Base-by-base conservation (phyloP, 2,797 vertebrate species). In the Syncerus caffer region DNA sequence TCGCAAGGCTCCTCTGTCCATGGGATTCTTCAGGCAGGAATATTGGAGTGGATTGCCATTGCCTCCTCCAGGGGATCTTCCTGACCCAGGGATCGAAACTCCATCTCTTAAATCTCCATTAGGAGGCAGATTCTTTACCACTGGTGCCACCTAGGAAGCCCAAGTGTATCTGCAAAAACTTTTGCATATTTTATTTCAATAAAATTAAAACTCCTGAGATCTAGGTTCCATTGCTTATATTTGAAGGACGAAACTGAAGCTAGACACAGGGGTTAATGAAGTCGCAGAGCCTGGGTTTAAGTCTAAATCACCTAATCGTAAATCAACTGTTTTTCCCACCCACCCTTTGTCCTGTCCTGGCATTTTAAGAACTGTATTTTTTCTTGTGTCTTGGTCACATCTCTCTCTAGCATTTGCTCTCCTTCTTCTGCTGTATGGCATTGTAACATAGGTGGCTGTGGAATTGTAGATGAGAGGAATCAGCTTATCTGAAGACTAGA, bases 391-490 rank as follows among this genome's bases (percentile, higher is more conserved):
- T 51, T 7, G 96, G 21, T 78, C 50, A 86, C 45, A 17, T 31
- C 7, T 84, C 23, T 92, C 50, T 93, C 78, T 42, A 86, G 50
- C 14, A 3, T 31, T 62, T 47, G 31, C 25, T n/a, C 3, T 15
- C 31, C 9, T 80, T 7, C 4, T 27, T 31, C 29, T 38, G 64
- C 94, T 96, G 57, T 50, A 95, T 0, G 50, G 94, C 84, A 87
- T 58, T 95, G 95, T 31, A 96, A 86, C 53, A 84, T 60, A 97
- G 97, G 85, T 90, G 96, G 78, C 93, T 1, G 1, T 50, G 85
- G 94, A 95, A 95, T 95, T 95, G 98, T 85, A 96, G 95, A 87
- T 98, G 92, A 96, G 94, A 98, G 83, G 67, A 97, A 80, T 82
- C 38, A 95, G 64, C 0, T 7, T 94, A 95, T 94, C 97, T 98